phyloP scores from a whole-genome alignment of 2,797 vertebrate species.

The Bufotes viridis region DNA sequence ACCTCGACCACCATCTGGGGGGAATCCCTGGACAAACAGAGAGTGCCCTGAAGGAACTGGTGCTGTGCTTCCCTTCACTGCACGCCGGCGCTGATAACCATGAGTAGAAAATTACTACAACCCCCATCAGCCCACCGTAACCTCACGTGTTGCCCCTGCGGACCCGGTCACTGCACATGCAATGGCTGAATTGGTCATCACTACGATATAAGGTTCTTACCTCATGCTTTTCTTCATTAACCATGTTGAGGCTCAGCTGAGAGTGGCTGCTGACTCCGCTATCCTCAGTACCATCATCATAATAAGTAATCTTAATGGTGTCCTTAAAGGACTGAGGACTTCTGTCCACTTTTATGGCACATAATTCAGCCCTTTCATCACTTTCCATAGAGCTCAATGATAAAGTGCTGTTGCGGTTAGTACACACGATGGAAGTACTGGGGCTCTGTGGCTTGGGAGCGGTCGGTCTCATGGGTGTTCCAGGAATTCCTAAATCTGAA shows the following conservation, averaged over 20 bases:
- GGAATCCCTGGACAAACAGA: no score
- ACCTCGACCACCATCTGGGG: no score
- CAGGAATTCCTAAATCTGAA: slow-evolving; percentile 61
- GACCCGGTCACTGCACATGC: no score
- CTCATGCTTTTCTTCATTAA: slow-evolving; percentile 75
- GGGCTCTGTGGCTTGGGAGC: slow-evolving; percentile 77
- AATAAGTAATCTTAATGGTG: slow-evolving; percentile 53
- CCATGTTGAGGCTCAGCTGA: slow-evolving; percentile 69
- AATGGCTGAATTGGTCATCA: background rate
- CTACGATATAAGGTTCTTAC: slow-evolving; percentile 69
- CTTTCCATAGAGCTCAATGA: slow-evolving; percentile 76
- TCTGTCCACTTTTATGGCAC: slow-evolving; percentile 63
- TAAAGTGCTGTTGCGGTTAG: slow-evolving; percentile 68
- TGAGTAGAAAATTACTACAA: no score
- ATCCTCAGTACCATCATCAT: slow-evolving; percentile 72
- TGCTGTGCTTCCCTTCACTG: no score
- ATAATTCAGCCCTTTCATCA: slow-evolving; percentile 69
- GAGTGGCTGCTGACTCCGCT: slow-evolving; percentile 73
- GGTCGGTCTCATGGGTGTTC: slow-evolving; percentile 65
- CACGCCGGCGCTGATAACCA: no score
- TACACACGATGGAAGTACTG: slow-evolving; percentile 63
- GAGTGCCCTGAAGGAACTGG: no score
- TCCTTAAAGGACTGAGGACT: slow-evolving; percentile 70
- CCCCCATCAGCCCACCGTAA: no score
- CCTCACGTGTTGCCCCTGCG: no score